Evolutionary conservation across 2,113 vertebrate genomes (phyloP), one percentile per base, ranked within the genome.

Genomic region (Peromyscus polionotus): DNA sequence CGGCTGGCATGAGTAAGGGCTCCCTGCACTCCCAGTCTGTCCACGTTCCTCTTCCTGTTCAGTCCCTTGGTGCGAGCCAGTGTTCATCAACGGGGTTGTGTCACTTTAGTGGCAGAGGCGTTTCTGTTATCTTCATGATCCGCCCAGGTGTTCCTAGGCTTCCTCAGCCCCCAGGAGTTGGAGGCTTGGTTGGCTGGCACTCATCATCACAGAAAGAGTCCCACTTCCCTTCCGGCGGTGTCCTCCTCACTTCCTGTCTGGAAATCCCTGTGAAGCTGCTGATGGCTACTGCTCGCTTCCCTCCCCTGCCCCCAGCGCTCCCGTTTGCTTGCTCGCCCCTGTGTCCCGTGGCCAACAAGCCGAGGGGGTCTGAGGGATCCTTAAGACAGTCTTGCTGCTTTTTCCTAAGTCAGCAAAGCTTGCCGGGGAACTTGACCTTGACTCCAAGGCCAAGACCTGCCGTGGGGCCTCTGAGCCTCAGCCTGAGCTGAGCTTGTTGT

Each of bases 211-310:
- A 57, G 36, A 19, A n/a, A 48, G 67, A 12, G 26, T n/a, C 42
- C 16, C 12, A 31, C 59, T 84, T 75, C 28, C 54, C 48, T 61
- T 75, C 45, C n/a, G 42, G 31, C 16, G 7, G 7, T 12, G 31
- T 16, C 13, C 28, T n/a, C 13, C 28, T n/a, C 31, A 6, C 19
- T 48, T 98, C 97, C 97, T 98, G 93, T 97, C 95, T 92, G 13
- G 2, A 73, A 92, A 57, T 24, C 20, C 91, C 90, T 77, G 48
- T 59, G 93, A 96, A 80, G 91, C 65, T 88, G 70, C 33, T 93
- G 90, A 33, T 57, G 19, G 68, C 61, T 2, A 1, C 0, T 14
- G 36, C 12, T 48, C 7, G 51, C 63, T 68, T 57, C 68, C 26
- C n/a, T 36, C 39, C 28, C 77, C 57, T 72, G 76, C 88, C 76